Base-by-base conservation (phyloP, 64 coral and sea anemone species). In the Actinia tenebrosa region DNA sequence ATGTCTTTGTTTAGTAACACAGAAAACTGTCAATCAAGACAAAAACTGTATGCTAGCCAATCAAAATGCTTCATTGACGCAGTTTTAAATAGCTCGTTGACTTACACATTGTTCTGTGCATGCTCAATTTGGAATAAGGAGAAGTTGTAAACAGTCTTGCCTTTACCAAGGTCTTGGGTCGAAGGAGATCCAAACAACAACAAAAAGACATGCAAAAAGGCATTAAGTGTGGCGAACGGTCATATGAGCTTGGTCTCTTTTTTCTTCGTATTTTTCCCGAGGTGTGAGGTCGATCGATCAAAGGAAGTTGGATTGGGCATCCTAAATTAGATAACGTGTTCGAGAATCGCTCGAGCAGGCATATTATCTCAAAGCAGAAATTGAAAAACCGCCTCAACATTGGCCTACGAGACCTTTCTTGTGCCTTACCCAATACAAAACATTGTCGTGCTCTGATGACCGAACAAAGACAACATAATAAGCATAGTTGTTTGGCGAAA, bases 1-100 rank as follows among this genome's bases (percentile, higher is more conserved):
- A 56, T 87, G 75, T 87, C 86, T 89, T 93, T 96, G 81, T 90
- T 82, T 82, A 84, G 87, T 82, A 83, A 91, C 80, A 89, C 86
- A 96, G 17, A 75, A 86, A 45, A 61, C 94, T 92, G 94, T 96
- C 94, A 96, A 93, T 96, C 94, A 96, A 66, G 58, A 62, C 26
- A 83, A 63, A 60, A 96, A 87, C 91, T 85, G 47, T 10, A 77
- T 22, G 10, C 13, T 18, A 71, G 58, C 94, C 91, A 93, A 96
- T 96, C 15, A 93, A 20, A 58, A 25, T 9, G 44, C 77, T 83
- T 25, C 64, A 64, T 90, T 84, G n/a, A 85, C 84, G 88, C 53
- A 25, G 83, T 55, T 83, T 85, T 59, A 85, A 64, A 61, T 85
- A 64, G 55, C 54, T 85, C 53, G 17, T 44, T 44, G 54, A 79